Evolutionary conservation across 2,797 vertebrate species (phyloP).

Genomic region (Acestrorhynchus altus): DNA sequence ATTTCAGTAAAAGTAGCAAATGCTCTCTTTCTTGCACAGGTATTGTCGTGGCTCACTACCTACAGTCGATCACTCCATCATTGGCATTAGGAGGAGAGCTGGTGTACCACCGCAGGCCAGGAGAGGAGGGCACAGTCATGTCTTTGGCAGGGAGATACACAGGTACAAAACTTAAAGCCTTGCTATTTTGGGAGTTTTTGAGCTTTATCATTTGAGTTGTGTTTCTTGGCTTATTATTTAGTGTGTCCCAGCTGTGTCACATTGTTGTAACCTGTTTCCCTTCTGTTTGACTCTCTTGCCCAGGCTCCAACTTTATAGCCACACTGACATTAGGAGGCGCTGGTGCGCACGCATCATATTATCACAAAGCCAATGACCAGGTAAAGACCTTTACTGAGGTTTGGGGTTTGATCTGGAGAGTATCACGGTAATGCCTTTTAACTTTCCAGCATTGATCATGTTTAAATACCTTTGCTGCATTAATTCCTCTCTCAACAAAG

Average conservation of each 20-base stretch:
- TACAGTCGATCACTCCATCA: slow-evolving; percentile 86
- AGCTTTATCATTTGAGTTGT: not conserved
- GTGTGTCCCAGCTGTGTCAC: not conserved
- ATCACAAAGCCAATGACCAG: slow-evolving; percentile 92
- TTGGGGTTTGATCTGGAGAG: not conserved
- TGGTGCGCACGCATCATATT: slow-evolving; percentile 87
- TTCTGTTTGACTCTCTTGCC: not conserved
- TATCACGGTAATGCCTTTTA: not conserved
- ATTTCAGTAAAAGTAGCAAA: no score
- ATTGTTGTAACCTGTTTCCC: not conserved
- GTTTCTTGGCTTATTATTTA: not conserved
- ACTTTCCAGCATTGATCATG: no score
- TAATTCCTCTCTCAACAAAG: no score
- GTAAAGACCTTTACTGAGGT: slow-evolving; percentile 61
- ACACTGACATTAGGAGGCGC: slow-evolving; percentile 88
- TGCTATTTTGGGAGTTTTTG: not conserved
- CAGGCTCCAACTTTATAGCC: slow-evolving; percentile 84
- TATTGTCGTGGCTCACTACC: slow-evolving; percentile 86
- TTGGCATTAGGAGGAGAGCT: slow-evolving; percentile 90
- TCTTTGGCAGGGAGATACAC: slow-evolving; percentile 89
- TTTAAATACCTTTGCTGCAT: no score
- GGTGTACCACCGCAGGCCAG: slow-evolving; percentile 87
- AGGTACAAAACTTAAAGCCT: slow-evolving; percentile 67
- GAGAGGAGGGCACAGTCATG: slow-evolving; percentile 87
- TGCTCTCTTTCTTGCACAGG: slow-evolving; percentile 68